Evolutionary conservation across 2,888 invertebrate genomes (phyloP), one percentile per base, ranked within the genome.

Genomic region (Cylindroiulus punctatus): DNA sequence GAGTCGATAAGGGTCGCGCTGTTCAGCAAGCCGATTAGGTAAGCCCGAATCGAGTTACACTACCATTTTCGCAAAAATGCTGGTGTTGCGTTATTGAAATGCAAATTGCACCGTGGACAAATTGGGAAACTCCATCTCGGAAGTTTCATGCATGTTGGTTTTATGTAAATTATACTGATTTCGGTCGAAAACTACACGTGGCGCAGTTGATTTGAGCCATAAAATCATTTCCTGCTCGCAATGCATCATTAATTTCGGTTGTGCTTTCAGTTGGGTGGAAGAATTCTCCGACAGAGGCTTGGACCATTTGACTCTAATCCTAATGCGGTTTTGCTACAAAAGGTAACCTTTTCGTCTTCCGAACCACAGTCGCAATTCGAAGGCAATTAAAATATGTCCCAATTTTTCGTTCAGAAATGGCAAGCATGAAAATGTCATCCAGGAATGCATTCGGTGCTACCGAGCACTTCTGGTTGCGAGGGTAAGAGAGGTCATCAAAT

Each of bases 211-310:
- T 36, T 36, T 36, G 36, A 36, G 36, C 36, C 36, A 36, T 36
- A 36, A 36, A 36, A 36, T 36, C 2, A 36, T 4, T 4, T 36
- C 7, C 36, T n/a, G n/a, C n/a, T n/a, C n/a, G n/a, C n/a, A n/a
- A n/a, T n/a, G n/a, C 36, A 36, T 36, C 3, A 7, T 17, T 17
- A 47, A 47, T 47, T 47, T 36, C 19, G n/a, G 19, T 57, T 19
- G n/a, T n/a, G n/a, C n/a, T 65, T 26, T 10, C 65, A 65, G 65
- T 26, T 65, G 65, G 65, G 65, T 65, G 65, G 65, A 65, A 65
- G 65, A 65, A 12, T 65, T 65, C 12, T 4, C 65, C n/a, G 65
- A 65, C 10, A 22, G 65, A 12, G 65, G 65, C 4, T 12, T 26
- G 65, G 65, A 65, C n/a, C 65, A 65, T 65, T n/a, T 65, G 22